phyloP scores from a whole-genome alignment of 2,797 vertebrate species.

The Gobionotothen gibberifrons region DNA sequence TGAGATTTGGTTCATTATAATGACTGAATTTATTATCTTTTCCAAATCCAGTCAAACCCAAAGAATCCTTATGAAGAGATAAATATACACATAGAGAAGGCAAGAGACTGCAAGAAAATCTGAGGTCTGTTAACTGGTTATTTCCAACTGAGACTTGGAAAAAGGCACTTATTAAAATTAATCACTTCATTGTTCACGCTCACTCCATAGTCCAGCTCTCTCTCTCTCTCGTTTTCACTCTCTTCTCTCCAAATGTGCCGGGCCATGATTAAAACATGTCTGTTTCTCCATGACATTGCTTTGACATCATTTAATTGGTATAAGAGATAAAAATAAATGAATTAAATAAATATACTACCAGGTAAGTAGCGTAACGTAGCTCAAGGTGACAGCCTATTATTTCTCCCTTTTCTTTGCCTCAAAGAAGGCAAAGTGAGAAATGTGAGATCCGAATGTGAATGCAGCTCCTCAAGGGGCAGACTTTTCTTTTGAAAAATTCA shows the following conservation, averaged over 20 bases:
- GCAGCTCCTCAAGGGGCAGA: conserved; percentile 68
- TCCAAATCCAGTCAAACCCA: conserved; percentile 85
- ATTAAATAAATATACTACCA: conserved; percentile 83
- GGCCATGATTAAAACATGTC: conserved; percentile 83
- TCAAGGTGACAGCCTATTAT: conserved; percentile 83
- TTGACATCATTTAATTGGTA: conserved; percentile 86
- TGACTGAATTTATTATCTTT: conserved; percentile 82
- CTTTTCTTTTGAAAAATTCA: conserved; percentile 38
- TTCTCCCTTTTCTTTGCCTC: conserved; percentile 77
- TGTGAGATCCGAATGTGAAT: conserved; percentile 69
- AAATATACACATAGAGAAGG: conserved; percentile 82
- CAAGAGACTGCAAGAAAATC: conserved; percentile 69
- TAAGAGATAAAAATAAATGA: conserved; percentile 83
- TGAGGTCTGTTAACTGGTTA: conserved; percentile 87
- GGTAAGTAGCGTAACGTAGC: conserved; percentile 81
- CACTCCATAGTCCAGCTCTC: conserved; percentile 67
- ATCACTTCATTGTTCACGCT: conserved; percentile 85
- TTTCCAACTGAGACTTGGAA: conserved; percentile 71
- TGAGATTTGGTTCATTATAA: conserved; percentile 59
- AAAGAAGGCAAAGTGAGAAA: conserved; percentile 77
- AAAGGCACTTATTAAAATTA: conserved; percentile 84
- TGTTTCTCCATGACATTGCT: conserved; percentile 83
- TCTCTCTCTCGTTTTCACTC: conserved; percentile 68
- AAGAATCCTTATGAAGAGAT: conserved; percentile 86
- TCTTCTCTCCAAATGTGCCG: conserved; percentile 70